These are phyloP conservation scores for Sinocyclocheilus anophthalmus DNA, from an alignment of 2,113 vertebrate species.

Conservation along the genomic window DNA sequence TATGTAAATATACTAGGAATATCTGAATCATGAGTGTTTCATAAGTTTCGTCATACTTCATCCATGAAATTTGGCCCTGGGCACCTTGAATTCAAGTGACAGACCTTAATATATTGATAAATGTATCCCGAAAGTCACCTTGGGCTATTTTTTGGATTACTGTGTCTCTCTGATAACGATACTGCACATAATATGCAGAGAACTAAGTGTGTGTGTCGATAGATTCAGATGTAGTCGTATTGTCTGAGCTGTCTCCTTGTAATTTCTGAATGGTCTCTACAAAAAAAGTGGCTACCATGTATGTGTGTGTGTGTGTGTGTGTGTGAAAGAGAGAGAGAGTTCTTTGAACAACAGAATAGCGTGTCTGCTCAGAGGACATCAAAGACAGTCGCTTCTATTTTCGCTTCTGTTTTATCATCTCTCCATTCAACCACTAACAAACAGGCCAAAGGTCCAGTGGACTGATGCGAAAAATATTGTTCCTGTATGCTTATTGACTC, in stretches of 20 bases:
- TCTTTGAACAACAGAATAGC: slow-evolving; percentile 44
- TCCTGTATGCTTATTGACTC: slow-evolving; percentile 27
- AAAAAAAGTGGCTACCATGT: background rate
- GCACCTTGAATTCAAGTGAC: background rate
- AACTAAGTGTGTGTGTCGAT: background rate
- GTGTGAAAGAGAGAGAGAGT: background rate
- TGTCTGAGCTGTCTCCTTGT: slow-evolving; percentile 11
- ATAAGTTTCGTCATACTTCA: background rate
- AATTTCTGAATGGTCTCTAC: slow-evolving; percentile 40
- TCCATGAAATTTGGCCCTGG: slow-evolving; percentile 7
- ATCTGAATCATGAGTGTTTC: background rate
- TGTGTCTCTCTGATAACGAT: slow-evolving; percentile 11
- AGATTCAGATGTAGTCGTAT: background rate
- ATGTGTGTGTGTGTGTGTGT: background rate
- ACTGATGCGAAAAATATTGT: slow-evolving; percentile 25
- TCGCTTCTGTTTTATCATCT: background rate
- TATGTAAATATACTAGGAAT: background rate
- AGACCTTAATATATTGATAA: slow-evolving; percentile 5
- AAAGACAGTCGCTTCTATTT: slow-evolving; percentile 34
- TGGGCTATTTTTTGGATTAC: slow-evolving; percentile 18
- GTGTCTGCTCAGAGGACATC: slow-evolving; percentile 9
- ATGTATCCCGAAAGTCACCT: slow-evolving; percentile 2
- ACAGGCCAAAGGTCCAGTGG: slow-evolving; percentile 23
- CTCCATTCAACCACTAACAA: slow-evolving; percentile 28
- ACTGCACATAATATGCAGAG: slow-evolving; percentile 1